A percentile compares a stretch with the other conserved stretches of the same genome.
Conservation (phyloP, 2,113 vertebrate genomes). For the Podocnemis expansa region DNA sequence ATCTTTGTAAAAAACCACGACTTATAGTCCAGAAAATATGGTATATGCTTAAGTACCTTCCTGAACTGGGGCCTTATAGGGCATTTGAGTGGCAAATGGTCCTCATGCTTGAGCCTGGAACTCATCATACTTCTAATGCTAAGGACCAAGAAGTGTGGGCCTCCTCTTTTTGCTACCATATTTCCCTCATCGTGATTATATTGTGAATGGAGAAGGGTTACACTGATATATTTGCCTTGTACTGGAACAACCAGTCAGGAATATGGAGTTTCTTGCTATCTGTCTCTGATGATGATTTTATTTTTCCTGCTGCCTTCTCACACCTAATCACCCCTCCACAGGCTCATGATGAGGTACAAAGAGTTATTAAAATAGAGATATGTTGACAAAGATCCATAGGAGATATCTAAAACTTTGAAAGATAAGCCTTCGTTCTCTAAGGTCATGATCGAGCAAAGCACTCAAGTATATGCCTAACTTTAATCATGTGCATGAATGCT, state of each 20-base stretch:
- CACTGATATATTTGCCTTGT: neutral
- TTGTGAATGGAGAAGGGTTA: neutral
- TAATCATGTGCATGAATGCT: fast-evolving
- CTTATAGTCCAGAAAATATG: no score
- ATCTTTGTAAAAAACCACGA: no score
- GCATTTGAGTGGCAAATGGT: neutral
- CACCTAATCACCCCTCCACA: neutral
- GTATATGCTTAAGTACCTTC: neutral
- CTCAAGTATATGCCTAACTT: neutral
- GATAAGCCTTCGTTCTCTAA: neutral
- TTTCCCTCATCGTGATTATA: neutral
- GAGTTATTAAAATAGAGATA: neutral
- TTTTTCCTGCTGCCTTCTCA: neutral
- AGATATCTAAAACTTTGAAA: neutral
- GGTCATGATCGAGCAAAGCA: neutral
- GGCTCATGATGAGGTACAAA: neutral
- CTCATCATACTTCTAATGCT: neutral
- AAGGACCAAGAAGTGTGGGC: neutral
- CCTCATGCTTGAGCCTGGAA: neutral
- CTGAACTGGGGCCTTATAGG: neutral
- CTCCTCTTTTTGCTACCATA: neutral
- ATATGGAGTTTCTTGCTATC: neutral
- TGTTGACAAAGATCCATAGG: neutral
- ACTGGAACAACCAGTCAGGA: neutral
- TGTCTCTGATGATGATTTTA: neutral